Evolutionary conservation across 2,113 vertebrate species (phyloP).

Genomic region (Elanus axillaris): DNA sequence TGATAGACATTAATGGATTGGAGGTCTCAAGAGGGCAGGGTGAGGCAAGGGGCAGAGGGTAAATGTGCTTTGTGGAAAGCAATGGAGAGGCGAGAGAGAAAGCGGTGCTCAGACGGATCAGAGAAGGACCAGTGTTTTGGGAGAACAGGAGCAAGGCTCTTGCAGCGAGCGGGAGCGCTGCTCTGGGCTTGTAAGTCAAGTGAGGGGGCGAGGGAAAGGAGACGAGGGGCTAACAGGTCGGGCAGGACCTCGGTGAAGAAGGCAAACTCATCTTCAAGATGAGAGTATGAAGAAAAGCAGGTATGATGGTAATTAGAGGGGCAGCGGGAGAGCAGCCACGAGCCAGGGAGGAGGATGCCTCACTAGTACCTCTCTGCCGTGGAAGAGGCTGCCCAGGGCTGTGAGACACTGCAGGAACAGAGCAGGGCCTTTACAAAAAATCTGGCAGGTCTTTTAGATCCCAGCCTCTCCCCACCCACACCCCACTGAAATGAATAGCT

Average conservation of each 20-base stretch:
- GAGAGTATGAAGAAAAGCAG: background rate
- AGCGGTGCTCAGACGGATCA: background rate
- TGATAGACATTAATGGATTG: constrained; percentile 50
- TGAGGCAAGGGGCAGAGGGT: constrained; percentile 42
- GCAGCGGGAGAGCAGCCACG: background rate
- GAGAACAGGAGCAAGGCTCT: constrained; percentile 21
- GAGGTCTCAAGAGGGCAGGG: constrained; percentile 48
- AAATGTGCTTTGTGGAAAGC: constrained; percentile 49
- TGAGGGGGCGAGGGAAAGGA: background rate
- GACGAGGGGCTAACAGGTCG: background rate
- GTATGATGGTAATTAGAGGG: background rate
- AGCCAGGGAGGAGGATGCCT: background rate
- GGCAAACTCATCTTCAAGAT: background rate
- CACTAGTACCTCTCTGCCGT: background rate
- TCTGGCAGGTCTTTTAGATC: constrained; percentile 8
- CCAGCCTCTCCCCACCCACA: background rate
- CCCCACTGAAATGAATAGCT: constrained; percentile 59
- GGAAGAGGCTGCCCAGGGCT: background rate
- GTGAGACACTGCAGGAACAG: background rate
- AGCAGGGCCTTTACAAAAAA: background rate
- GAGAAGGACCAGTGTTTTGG: constrained; percentile 2
- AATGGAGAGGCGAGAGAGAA: constrained; percentile 21
- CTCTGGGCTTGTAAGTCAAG: constrained; percentile 16
- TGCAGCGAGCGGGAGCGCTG: constrained; percentile 7
- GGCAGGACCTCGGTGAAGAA: background rate